Evolutionary conservation across 1,140 invertebrate species (phyloP).

Genomic region (Meteorus sp.): DNA sequence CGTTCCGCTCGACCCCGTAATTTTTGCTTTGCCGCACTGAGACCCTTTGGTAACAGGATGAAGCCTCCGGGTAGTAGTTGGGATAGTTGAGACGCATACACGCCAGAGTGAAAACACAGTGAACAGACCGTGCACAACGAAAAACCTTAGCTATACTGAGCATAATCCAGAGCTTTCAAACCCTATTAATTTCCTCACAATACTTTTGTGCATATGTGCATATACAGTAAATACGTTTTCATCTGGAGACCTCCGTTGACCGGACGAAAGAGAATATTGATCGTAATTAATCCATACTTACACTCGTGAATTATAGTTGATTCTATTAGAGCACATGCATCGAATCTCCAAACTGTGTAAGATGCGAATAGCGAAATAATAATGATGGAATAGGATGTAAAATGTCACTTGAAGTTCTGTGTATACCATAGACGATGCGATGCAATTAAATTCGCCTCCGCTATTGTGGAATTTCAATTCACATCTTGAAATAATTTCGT

Average conservation of each 20-base stretch:
- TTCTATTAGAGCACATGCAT: too few relatives aligned
- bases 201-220: too few relatives aligned
- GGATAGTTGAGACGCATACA: constrained; percentile 14
- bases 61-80: constrained; percentile 20
- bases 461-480: constrained; percentile 11
- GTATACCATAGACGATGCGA: neutral
- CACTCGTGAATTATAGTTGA: too few relatives aligned
- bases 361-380: too few relatives aligned
- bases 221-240: too few relatives aligned
- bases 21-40: constrained; percentile 25
- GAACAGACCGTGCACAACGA: constrained; percentile 11
- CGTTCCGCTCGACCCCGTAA: constrained; percentile 18
- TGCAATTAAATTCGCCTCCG: neutral
- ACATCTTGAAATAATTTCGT: constrained; percentile 15
- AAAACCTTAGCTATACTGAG: constrained; percentile 7
- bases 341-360: too few relatives aligned
- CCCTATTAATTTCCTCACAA: neutral
- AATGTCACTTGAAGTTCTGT: too few relatives aligned
- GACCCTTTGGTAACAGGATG: constrained; percentile 21
- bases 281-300: too few relatives aligned
- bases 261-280: too few relatives aligned
- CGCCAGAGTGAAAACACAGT: constrained; percentile 1
- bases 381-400: too few relatives aligned
- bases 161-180: constrained; percentile 20
- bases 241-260: too few relatives aligned